Evolutionary conservation across 2,113 vertebrate genomes (phyloP), one percentile per base, ranked within the genome.

Genomic region (Craseonycteris thonglongyai): DNA sequence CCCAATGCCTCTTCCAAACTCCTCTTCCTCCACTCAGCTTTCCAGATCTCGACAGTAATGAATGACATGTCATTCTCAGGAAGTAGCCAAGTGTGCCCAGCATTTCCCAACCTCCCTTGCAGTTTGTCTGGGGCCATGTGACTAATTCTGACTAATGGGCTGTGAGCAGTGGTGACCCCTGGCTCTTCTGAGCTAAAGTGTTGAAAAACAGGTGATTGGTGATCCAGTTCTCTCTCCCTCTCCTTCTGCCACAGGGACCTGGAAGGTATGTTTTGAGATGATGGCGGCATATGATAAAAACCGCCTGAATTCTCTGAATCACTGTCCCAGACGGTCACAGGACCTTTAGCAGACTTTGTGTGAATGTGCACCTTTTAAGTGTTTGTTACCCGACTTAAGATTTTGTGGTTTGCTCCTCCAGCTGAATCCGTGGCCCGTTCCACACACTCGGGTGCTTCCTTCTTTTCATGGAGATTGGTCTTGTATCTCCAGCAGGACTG

Each of bases 51-150:
- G 40, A 65, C 18, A 26, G 11, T 19, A 42, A 45, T 3, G 22
- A 56, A 28, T 35, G 61, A 49, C 28, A 42, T 54, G 40, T 58
- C n/a, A 42, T 45, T 51, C 42, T 45, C 16, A 21, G 63, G 76
- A 49, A 47, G 58, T 3, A 69, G 22, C 9, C 21, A 0, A 0
- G 3, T 16, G 22, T 35, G 7, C n/a, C 75, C 19, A 2, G 5
- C 24, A 28, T n/a, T 54, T 72, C 80, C 71, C 69, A 89, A 90
- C 22, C 24, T n/a, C 49, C 63, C 16, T 35, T 10, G 35, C 15
- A 5, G 16, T 28, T 26, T 63, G 54, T 75, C 24, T 51, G 42
- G 6, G 35, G 47, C 42, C 74, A 10, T 30, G 16, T 30, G 75
- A 42, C 72, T 35, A 38, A 15, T 66, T 33, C 40, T n/a, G n/a